Base-by-base conservation (phyloP, 1,140 invertebrate species). In the Streblospio benedicti region DNA sequence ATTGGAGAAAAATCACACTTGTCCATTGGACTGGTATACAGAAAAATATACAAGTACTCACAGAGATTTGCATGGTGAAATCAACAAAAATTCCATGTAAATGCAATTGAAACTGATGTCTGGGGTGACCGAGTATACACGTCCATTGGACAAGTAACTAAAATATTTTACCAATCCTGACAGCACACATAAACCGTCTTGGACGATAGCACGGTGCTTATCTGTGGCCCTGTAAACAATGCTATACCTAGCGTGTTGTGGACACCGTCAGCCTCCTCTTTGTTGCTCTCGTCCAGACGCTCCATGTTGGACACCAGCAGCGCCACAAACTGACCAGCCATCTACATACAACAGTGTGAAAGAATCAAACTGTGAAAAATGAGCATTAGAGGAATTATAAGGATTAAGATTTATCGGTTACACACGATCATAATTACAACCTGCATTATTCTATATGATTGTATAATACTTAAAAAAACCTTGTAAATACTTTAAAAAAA, bases 251-350 rank as follows among this genome's bases (percentile, higher is more conserved):
- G 80, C 16, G 92, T 91, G 72, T 97, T 96, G 74, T 96, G 91
- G 20, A 99, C 91, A 49, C 94, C 96, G 78, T 97, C 93, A 47
- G 87, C 83, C 78, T 99, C 96, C 78, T 98, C 94, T 76, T 92
- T 91, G 3, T 93, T 85, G 61, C 79, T 81, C 80, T 99, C 96
- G 81, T 98, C 93, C 1, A 99, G 81, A 50, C 94, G 82, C 47
- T 94, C 88, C 23, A 99, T 78, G 80, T 95, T 96, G 76, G 96
- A 91, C 2, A 96, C 86, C 1, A 98, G 74, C 30, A 95, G 74
- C n/a, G 91, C 87, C 63, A 93, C 86, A 27, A 95, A 85, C 80
- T 97, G 91, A 59, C 91, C 89, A 43, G 91, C 87, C 14, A 95
- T 80, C 65, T 95, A 74, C 4, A 86, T 83, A 69, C 87, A 86